Evolutionary conservation across 2,113 vertebrate genomes (phyloP).

Genomic region (Oncorhynchus clarkii): DNA sequence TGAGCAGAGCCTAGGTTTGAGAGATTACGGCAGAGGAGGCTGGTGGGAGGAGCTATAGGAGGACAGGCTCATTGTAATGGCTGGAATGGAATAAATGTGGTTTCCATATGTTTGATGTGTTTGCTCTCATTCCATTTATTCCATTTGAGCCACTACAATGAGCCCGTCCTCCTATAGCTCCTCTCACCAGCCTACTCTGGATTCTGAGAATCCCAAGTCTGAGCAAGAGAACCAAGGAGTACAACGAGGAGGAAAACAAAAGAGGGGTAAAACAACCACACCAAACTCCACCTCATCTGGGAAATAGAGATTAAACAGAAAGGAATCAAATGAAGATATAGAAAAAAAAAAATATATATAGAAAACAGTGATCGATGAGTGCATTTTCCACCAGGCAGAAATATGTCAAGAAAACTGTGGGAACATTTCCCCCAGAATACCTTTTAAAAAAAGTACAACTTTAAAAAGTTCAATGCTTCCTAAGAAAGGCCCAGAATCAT

Average conservation of each 20-base stretch:
- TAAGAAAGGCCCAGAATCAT: not conserved
- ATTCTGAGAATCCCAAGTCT: too few relatives aligned
- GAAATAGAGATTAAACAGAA: not conserved
- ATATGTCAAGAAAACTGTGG: conserved; percentile 12
- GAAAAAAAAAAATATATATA: not conserved
- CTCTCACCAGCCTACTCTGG: too few relatives aligned
- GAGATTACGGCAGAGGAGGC: too few relatives aligned
- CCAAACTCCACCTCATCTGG: conserved; percentile 1
- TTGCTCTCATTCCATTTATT: too few relatives aligned
- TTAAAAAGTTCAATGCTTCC: not conserved
- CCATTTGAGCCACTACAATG: too few relatives aligned
- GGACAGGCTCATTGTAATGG: too few relatives aligned
- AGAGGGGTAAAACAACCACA: not conserved
- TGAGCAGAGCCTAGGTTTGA: not conserved
- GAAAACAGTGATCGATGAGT: not conserved
- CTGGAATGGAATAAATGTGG: too few relatives aligned
- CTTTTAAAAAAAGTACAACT: not conserved
- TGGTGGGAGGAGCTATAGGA: too few relatives aligned
- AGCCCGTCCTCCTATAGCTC: too few relatives aligned
- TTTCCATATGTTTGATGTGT: too few relatives aligned
- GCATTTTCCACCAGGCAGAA: not conserved
- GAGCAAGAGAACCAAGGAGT: not conserved
- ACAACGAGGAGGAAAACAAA: not conserved
- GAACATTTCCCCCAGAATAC: not conserved
- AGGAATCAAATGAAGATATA: not conserved